Evolutionary conservation across 2,113 vertebrate genomes (phyloP).

Genomic region (Gobius niger): DNA sequence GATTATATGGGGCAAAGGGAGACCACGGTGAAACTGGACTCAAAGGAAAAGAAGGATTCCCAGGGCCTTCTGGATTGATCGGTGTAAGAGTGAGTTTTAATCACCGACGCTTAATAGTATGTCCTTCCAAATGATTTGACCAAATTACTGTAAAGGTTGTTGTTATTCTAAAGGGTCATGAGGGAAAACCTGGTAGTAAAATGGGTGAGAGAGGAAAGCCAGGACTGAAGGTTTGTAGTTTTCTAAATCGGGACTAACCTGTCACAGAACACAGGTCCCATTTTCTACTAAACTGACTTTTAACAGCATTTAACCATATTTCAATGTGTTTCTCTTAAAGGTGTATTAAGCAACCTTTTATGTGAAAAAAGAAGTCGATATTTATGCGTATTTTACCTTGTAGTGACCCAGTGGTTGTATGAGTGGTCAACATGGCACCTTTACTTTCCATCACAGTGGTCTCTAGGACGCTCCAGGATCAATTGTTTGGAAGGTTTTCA

Average conservation of each 20-base stretch:
- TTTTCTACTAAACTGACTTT: background rate
- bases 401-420: too few relatives aligned
- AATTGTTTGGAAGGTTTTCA: too few relatives aligned
- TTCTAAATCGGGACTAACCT: conserved; percentile 16
- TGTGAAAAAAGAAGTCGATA: too few relatives aligned
- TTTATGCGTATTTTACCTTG: too few relatives aligned
- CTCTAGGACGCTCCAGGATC: too few relatives aligned
- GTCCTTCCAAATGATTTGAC: conserved; percentile 32
- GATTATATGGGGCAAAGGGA: conserved; percentile 84
- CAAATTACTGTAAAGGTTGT: conserved; percentile 27
- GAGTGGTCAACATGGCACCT: too few relatives aligned
- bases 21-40: conserved; percentile 85
- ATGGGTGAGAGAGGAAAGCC: conserved; percentile 87
- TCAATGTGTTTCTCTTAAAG: too few relatives aligned
- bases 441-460: too few relatives aligned
- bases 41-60: conserved; percentile 85
- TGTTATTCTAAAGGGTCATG: conserved; percentile 82
- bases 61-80: conserved; percentile 82
- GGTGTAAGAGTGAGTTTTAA: conserved; percentile 85
- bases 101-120: conserved; percentile 7
- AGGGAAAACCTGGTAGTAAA: conserved; percentile 91
- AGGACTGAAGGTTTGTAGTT: conserved; percentile 85
- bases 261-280: conserved; percentile 7
- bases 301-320: too few relatives aligned
- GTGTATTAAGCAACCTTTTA: too few relatives aligned